Base-by-base conservation (phyloP, 2,797 vertebrate genomes). In the Sparidentex hasta region DNA sequence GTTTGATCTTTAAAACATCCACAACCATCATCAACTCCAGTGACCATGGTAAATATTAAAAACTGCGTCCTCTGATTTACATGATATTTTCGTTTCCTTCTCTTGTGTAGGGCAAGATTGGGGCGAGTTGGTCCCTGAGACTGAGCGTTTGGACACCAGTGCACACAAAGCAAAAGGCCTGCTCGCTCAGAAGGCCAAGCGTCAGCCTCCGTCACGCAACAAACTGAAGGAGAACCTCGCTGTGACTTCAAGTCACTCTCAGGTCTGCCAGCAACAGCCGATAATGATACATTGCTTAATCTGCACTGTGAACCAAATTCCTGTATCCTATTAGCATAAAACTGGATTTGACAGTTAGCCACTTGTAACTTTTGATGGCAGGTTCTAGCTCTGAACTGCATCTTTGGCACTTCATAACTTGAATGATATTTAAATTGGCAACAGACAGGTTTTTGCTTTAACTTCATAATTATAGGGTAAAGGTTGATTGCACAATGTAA, bases 61-160 rank as follows among this genome's bases (percentile, higher is more conserved):
- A 67, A 65, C 23, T 1, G 16, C 17, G 25, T 12, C 33, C 59
- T 62, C 8, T 59, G 27, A 84, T 8, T 56, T 13, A n/a, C 33
- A 38, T 71, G 16, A 8, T 62, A 3, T 47, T 9, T 70, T 66
- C 62, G 14, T 65, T 72, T 55, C 18, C 29, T 41, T 33, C 7
- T 65, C 12, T 57, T 20, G 9, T 56, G 11, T 64, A 95, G 93
- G 92, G 43, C 63, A 91, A 86, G 96, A 97, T 93, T 98, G 96
- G 96, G 95, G 84, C 71, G 95, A 94, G 55, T 87, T 94, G 83
- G 94, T 98, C 59, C 97, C 96, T 4, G 96, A 97, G 90, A 98
- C 97, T 0, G 95, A 96, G 85, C 96, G 94, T 33, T 90, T 98
- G 93, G 97, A 98, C 91, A 97, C 97, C 76, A 98, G 97, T 50